phyloP scores from a whole-genome alignment of 2,888 invertebrate species.

The Morinoia aosen region DNA sequence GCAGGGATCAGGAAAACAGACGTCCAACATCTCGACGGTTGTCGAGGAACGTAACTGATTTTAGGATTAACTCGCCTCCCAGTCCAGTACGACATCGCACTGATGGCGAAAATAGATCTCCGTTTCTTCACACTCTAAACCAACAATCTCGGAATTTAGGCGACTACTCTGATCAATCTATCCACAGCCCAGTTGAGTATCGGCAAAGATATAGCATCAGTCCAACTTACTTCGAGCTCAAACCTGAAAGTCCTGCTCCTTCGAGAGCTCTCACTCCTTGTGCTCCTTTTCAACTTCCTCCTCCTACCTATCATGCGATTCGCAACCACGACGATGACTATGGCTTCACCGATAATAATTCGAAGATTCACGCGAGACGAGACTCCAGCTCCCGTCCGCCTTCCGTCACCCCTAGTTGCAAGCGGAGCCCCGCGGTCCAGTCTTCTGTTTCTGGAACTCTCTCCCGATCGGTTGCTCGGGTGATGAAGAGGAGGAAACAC shows the following conservation, averaged over 20 bases:
- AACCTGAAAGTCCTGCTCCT: background rate
- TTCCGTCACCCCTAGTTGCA: background rate
- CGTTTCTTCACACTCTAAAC: background rate
- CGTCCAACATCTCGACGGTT: background rate
- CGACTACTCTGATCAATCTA: background rate
- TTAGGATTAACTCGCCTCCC: background rate
- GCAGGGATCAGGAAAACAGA: slow-evolving; percentile 9
- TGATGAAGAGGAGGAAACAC: slow-evolving; percentile 64
- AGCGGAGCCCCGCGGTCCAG: background rate
- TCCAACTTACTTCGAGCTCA: background rate
- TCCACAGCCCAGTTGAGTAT: background rate
- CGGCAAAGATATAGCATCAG: background rate
- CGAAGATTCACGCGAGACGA: background rate
- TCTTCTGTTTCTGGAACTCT: slow-evolving; percentile 35
- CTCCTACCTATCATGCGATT: background rate
- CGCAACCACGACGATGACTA: slow-evolving; percentile 12
- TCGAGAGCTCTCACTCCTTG: background rate
- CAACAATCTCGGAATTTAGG: background rate
- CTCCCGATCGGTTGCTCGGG: slow-evolving; percentile 62
- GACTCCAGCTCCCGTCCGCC: background rate
- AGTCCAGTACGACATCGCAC: background rate
- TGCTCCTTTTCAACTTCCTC: background rate
- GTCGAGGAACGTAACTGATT: background rate
- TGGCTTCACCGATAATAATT: background rate
- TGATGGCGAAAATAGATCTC: background rate